Percentiles rank a stretch among this genome's conserved stretches.
These are phyloP conservation scores for Meandrusa payeni DNA, from an alignment of 2,888 invertebrate genomes.

Conservation along the genomic window DNA sequence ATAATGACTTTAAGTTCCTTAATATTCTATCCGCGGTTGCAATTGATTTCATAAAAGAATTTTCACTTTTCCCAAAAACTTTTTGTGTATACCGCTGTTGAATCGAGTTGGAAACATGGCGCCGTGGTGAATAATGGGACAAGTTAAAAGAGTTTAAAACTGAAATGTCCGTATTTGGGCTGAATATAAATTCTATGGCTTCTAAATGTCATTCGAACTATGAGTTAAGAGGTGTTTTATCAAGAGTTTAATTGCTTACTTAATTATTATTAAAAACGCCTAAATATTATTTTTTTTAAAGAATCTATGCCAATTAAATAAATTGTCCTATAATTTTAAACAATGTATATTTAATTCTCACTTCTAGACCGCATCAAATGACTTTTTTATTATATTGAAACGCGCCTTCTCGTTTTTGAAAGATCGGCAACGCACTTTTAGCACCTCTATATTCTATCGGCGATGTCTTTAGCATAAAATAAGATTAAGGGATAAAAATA, in stretches of 20 bases:
- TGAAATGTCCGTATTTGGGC: constrained; percentile 55
- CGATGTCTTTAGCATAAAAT: too few relatives aligned
- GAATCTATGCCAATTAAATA: too few relatives aligned
- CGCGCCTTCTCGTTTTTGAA: too few relatives aligned
- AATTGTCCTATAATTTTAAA: too few relatives aligned
- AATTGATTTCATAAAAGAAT: constrained; percentile 16
- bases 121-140: constrained; percentile 57
- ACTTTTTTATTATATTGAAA: too few relatives aligned
- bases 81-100: constrained; percentile 51
- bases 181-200: constrained; percentile 61
- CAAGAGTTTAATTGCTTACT: not conserved
- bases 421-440: too few relatives aligned
- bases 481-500: too few relatives aligned
- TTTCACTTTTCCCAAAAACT: constrained; percentile 36
- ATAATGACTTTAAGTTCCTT: not conserved
- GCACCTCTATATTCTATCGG: too few relatives aligned
- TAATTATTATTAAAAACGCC: too few relatives aligned
- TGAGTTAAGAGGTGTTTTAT: constrained; percentile 4
- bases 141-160: constrained; percentile 70
- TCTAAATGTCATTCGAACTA: constrained; percentile 40
- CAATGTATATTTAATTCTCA: not conserved
- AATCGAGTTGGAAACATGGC: constrained; percentile 51
- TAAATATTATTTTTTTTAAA: too few relatives aligned
- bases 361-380: too few relatives aligned
- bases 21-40: constrained; percentile 1